Evolutionary conservation across 2,797 vertebrate species (phyloP).

Genomic region (Poeciliopsis presidionis): DNA sequence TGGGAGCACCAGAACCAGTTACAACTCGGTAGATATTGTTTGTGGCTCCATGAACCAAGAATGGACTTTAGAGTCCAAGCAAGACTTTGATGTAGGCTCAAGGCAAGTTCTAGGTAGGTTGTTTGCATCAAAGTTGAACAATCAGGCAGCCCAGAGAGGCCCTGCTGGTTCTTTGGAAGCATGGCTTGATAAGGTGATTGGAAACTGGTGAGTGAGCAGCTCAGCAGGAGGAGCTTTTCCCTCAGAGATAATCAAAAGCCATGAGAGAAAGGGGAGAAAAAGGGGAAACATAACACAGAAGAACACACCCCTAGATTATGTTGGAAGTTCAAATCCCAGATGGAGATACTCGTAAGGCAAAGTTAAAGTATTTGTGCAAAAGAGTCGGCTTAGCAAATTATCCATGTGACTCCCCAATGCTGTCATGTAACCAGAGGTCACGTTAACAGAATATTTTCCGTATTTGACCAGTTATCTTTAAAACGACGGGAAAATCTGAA

Average conservation of each 20-base stretch:
- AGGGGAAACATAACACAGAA: neutral
- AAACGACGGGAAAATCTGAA: too few species aligned
- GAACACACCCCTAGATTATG: neutral
- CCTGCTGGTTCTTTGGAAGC: neutral
- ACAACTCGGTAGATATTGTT: neutral
- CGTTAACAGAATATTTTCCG: too few species aligned
- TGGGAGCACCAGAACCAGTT: neutral
- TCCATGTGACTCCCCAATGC: neutral
- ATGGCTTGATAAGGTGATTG: neutral
- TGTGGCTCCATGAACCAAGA: neutral
- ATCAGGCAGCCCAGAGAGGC: neutral
- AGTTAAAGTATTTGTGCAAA: neutral
- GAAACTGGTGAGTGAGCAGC: neutral
- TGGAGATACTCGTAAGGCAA: neutral
- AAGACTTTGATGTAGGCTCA: neutral
- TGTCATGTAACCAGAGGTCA: neutral
- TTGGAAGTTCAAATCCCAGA: neutral
- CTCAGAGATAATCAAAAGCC: neutral
- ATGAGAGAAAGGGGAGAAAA: neutral
- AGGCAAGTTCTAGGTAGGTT: neutral
- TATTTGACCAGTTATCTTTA: too few species aligned
- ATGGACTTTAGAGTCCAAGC: neutral
- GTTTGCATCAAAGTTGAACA: neutral
- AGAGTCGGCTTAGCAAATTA: neutral
- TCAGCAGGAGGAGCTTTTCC: neutral